Conservation (phyloP, 1,140 invertebrate genomes). For the Trichonephila inaurata region DNA sequence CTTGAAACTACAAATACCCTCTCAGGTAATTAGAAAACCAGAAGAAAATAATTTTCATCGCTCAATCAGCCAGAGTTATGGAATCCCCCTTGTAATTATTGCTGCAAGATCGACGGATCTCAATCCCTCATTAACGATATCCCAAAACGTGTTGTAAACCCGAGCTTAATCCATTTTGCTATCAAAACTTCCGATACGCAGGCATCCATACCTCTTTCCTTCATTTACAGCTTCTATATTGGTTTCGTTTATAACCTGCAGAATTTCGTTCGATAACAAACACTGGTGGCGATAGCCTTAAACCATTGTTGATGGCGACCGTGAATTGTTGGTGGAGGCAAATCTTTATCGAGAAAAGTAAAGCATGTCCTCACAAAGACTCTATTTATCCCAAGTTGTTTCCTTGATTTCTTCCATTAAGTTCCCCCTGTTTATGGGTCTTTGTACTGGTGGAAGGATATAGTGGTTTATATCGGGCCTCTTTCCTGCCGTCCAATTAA, state of each 20-base stretch:
- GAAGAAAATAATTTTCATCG: slow-evolving; percentile 20
- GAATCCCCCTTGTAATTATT: background rate
- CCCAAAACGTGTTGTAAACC: background rate
- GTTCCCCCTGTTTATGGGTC: slow-evolving; percentile 71
- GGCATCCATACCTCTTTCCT: slow-evolving; percentile 5
- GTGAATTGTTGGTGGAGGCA: slow-evolving; percentile 60
- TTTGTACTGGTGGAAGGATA: slow-evolving; percentile 63
- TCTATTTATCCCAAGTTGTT: slow-evolving; percentile 74
- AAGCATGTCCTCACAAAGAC: slow-evolving; percentile 72
- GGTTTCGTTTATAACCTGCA: slow-evolving; percentile 68
- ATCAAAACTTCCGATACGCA: background rate
- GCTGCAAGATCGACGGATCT: background rate
- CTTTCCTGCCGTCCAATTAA: slow-evolving; percentile 72
- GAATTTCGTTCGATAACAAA: slow-evolving; percentile 46
- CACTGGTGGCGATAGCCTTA: slow-evolving; percentile 59
- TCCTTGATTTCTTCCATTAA: slow-evolving; percentile 74
- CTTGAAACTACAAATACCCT: background rate
- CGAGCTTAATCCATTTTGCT: slow-evolving; percentile 31
- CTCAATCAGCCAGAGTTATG: background rate
- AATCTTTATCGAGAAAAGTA: slow-evolving; percentile 72
- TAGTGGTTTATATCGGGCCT: slow-evolving; percentile 69
- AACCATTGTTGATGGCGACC: slow-evolving; percentile 67
- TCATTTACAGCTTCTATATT: slow-evolving; percentile 69
- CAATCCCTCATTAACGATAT: background rate
- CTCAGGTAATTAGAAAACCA: background rate